Evolutionary conservation across 2,113 vertebrate genomes (phyloP), one percentile per base, ranked within the genome.

Genomic region (Rhea americana): DNA sequence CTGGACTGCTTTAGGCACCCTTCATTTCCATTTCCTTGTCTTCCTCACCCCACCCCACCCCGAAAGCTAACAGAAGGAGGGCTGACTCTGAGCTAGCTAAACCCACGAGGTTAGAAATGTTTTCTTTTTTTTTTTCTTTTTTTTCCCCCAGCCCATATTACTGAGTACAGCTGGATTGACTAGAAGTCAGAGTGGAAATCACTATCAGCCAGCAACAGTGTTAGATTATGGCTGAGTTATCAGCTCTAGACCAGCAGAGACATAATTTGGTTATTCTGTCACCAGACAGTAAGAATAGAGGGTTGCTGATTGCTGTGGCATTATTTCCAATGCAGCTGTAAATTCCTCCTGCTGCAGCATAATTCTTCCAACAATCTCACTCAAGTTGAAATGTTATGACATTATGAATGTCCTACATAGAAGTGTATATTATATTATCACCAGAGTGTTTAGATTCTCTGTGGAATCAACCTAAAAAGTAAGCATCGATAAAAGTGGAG

Each of bases 241-340:
- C 62, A n/a, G 5, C 48, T 78, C 48, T 55, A 58, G 53, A 45
- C 45, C 32, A 85, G 21, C 48, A 61, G 39, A 91, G 35, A 48
- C 79, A 8, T 70, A 41, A 35, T 91, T 80, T 70, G 75, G 53
- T 85, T 94, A 68, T 87, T 85, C 62, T 92, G 50, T 47, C 87
- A 82, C 51, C 63, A 70, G 25, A 65, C 19, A 62, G 43, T 43
- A 68, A 91, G 82, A 73, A 56, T 61, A 82, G 32, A 74, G 15
- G 7, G 11, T 61, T 91, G 72, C 47, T 55, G 45, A 66, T 43
- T 77, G 47, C 37, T 43, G 13, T 66, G 84, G 11, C 20, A 41
- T 58, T 82, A 72, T 70, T 87, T 91, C 53, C 41, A 79, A 14
- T 9, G 26, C 15, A 73, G 59, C 20, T 85, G 58, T 82, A 85